phyloP scores from a whole-genome alignment of 35 echinoderm and acorn worm species.

The Heliocidaris tuberculata region DNA sequence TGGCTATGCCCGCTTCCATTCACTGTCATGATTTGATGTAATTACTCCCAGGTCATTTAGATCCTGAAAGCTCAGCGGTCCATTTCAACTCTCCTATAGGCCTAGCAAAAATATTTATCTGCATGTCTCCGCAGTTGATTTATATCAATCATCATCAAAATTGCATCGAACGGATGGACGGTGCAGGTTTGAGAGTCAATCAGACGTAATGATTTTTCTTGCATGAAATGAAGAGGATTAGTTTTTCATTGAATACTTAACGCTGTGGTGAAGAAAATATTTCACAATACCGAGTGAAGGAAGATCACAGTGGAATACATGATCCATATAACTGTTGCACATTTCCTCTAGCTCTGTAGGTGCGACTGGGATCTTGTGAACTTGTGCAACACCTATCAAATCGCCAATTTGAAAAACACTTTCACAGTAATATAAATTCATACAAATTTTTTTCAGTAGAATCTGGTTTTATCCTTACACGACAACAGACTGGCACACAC shows the following conservation, averaged over 20 bases:
- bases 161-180: background rate
- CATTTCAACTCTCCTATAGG: background rate
- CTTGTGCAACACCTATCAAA: too few species aligned
- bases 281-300: background rate
- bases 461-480: background rate
- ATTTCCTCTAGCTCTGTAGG: too few species aligned
- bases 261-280: background rate
- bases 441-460: background rate
- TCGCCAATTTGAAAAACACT: too few species aligned
- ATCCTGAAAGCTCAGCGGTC: background rate
- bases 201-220: background rate
- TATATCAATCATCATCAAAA: conserved; percentile 12
- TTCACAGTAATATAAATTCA: too few species aligned
- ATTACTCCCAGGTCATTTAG: conserved; percentile 10
- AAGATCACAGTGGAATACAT: too few species aligned
- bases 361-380: too few species aligned
- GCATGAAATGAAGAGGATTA: background rate
- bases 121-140: background rate
- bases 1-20: background rate
- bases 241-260: background rate
- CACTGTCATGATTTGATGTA: background rate
- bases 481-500: background rate
- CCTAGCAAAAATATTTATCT: background rate
- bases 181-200: background rate
- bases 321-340: too few species aligned